These are phyloP conservation scores for Tenthredo notha DNA, from an alignment of 2,888 invertebrate species.

Conservation along the genomic window DNA sequence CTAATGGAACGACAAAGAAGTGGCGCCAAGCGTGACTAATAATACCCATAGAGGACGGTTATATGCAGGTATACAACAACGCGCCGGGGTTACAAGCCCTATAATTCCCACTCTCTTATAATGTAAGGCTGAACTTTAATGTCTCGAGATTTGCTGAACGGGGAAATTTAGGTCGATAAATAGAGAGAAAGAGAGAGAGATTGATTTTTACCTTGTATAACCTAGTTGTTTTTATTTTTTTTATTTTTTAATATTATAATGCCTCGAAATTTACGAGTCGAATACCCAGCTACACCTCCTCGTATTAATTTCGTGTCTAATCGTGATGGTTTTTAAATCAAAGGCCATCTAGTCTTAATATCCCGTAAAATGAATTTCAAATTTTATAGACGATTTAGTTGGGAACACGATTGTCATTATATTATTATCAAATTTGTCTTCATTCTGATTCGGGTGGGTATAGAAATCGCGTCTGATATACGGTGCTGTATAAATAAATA, in stretches of 20 bases:
- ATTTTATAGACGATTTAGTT: too few relatives aligned
- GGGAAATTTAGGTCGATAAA: not conserved
- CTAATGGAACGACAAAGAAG: conserved; percentile 44
- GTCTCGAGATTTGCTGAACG: not conserved
- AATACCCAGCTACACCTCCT: not conserved
- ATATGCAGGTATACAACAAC: not conserved
- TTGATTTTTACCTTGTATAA: not conserved
- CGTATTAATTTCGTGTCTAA: not conserved
- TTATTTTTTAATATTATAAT: not conserved
- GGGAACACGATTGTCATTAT: too few relatives aligned
- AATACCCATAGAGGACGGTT: not conserved
- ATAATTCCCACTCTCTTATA: conserved; percentile 23
- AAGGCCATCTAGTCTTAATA: too few relatives aligned
- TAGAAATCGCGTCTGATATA: too few relatives aligned
- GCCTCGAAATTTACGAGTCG: not conserved
- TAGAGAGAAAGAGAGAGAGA: not conserved
- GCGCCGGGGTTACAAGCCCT: not conserved
- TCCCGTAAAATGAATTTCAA: too few relatives aligned
- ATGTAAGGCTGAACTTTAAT: not conserved
- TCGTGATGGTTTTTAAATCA: too few relatives aligned
- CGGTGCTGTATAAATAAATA: not conserved
- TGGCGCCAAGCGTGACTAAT: conserved; percentile 47
- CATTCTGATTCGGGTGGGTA: too few relatives aligned
- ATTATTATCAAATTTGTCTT: too few relatives aligned
- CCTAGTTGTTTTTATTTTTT: not conserved